phyloP scores from a whole-genome alignment of 2,888 invertebrate species.

The Ectropis crepuscularia region DNA sequence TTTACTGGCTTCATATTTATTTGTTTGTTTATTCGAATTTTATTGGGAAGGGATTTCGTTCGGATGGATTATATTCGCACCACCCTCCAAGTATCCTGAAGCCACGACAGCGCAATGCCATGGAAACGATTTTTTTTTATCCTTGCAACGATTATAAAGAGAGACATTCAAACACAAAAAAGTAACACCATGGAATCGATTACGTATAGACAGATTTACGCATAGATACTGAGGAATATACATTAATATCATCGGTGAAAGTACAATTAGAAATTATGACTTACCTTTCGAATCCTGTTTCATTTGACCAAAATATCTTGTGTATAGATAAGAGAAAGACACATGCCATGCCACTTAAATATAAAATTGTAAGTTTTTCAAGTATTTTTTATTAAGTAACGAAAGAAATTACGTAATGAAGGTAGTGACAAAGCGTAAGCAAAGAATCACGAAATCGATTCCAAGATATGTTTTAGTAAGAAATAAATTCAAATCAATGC shows the following conservation, averaged over 20 bases:
- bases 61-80: slow-evolving; percentile 44
- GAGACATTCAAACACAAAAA: slow-evolving; percentile 56
- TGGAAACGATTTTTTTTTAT: slow-evolving; percentile 21
- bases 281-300: slow-evolving; percentile 67
- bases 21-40: slow-evolving; percentile 48
- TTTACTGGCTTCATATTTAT: slow-evolving; percentile 55
- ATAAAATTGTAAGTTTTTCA: slow-evolving; percentile 26
- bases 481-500: slow-evolving; percentile 40
- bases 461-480: slow-evolving; percentile 61
- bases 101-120: slow-evolving; percentile 38
- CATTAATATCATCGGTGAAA: slow-evolving; percentile 41
- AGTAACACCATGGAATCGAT: slow-evolving; percentile 77
- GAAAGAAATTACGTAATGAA: slow-evolving; percentile 43
- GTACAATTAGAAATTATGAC: slow-evolving; percentile 55
- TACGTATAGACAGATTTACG: slow-evolving; percentile 53
- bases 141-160: slow-evolving; percentile 31
- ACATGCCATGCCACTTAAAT: slow-evolving; percentile 70
- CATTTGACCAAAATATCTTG: slow-evolving; percentile 41
- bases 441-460: slow-evolving; percentile 77
- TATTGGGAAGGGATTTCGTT: slow-evolving; percentile 46
- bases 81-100: slow-evolving; percentile 82
- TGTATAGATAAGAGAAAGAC: slow-evolving; percentile 46
- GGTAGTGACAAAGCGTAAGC: slow-evolving; percentile 51
- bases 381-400: slow-evolving; percentile 2
- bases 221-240: slow-evolving; percentile 43